A percentile compares a stretch with the other conserved stretches of the same genome.
Evolutionary conservation across 2,113 vertebrate genomes (phyloP).

Genomic region (Illadopsis cleaveri): DNA sequence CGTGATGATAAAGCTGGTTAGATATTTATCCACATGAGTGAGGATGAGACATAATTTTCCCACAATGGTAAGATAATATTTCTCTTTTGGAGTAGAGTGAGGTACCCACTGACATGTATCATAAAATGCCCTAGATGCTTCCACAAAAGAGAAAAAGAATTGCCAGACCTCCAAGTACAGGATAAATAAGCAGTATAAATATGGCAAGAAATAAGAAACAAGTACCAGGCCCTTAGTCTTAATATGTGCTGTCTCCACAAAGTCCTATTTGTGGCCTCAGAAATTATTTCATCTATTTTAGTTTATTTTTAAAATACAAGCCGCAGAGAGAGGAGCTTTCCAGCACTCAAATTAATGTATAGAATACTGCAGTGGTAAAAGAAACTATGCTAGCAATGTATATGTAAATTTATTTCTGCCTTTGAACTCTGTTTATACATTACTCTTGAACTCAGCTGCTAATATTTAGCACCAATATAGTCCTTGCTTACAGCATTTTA

Average conservation of each 20-base stretch:
- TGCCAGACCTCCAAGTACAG: background rate
- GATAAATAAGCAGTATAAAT: background rate
- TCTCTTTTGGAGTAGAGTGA: background rate
- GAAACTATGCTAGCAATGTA: constrained; percentile 34
- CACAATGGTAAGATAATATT: background rate
- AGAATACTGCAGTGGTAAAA: constrained; percentile 12
- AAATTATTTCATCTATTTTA: constrained; percentile 56
- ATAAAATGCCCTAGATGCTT: background rate
- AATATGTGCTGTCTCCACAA: constrained; percentile 31
- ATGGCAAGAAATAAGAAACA: background rate
- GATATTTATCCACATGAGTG: background rate
- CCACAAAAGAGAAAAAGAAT: background rate
- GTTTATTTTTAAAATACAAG: constrained; percentile 56
- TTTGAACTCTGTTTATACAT: constrained; percentile 64
- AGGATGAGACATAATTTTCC: background rate
- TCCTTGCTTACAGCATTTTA: background rate
- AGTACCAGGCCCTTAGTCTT: background rate
- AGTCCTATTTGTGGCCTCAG: constrained; percentile 36
- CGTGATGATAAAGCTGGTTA: background rate
- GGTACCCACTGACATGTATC: background rate
- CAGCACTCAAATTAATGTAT: constrained; percentile 12
- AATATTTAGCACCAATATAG: constrained; percentile 1
- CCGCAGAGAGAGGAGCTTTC: background rate
- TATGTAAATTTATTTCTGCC: constrained; percentile 49
- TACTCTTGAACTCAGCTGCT: constrained; percentile 39